phyloP scores from a whole-genome alignment of 2,888 invertebrate species.

The Lepidonotus clava region DNA sequence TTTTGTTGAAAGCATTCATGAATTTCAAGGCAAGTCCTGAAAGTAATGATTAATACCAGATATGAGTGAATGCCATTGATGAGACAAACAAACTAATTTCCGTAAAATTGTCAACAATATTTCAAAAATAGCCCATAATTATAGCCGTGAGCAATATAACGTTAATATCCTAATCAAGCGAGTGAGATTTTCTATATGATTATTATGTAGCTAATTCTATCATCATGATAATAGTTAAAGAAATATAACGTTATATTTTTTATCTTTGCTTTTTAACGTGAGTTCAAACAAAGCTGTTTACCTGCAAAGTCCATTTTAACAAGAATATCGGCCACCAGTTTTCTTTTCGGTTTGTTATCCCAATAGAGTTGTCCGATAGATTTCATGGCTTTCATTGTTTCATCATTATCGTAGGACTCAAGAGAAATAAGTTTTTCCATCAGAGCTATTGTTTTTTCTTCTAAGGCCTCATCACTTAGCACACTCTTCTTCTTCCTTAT shows the following conservation, averaged over 20 bases:
- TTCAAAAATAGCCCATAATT: too few relatives aligned
- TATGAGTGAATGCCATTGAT: background rate
- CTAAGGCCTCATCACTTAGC: background rate
- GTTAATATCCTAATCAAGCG: background rate
- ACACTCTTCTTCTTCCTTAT: too few relatives aligned
- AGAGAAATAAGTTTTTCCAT: background rate
- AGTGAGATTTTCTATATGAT: background rate
- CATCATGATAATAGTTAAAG: background rate
- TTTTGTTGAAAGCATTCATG: constrained; percentile 73
- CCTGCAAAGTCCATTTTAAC: constrained; percentile 72
- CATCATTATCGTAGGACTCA: constrained; percentile 28
- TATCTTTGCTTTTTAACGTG: background rate
- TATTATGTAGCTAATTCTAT: background rate
- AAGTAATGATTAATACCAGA: constrained; percentile 52
- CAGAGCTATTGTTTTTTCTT: background rate
- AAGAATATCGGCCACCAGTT: constrained; percentile 69
- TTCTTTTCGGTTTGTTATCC: constrained; percentile 69
- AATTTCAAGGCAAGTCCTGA: constrained; percentile 73
- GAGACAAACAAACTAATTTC: too few relatives aligned
- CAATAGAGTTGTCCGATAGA: constrained; percentile 74
- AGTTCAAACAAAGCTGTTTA: constrained; percentile 56
- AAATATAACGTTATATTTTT: background rate
- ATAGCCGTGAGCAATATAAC: too few relatives aligned
- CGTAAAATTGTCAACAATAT: too few relatives aligned
- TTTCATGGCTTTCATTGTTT: constrained; percentile 12